phyloP scores from a whole-genome alignment of 1,140 invertebrate genomes.

The Aphaenogaster ashmeadi region DNA sequence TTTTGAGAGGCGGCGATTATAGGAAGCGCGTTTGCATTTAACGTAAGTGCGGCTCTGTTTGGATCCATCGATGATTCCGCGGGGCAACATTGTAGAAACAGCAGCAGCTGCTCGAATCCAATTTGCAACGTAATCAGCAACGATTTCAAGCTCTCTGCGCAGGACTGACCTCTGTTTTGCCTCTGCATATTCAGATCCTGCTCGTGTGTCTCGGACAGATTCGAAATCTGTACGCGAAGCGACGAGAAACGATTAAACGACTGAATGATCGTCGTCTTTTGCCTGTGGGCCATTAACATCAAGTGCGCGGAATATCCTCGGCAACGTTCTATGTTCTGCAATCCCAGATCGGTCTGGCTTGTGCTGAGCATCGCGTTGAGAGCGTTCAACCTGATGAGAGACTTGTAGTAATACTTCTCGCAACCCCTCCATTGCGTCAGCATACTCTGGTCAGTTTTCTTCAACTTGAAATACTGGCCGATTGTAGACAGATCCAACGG shows the following conservation, averaged over 20 bases:
- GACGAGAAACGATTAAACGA: conserved; percentile 82
- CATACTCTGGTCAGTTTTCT: conserved; percentile 77
- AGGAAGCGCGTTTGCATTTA: conserved; percentile 81
- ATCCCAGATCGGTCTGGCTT: conserved; percentile 93
- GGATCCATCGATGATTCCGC: conserved; percentile 84
- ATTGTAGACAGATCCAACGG: conserved; percentile 89
- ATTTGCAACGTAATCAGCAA: conserved; percentile 86
- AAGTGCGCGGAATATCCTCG: conserved; percentile 93
- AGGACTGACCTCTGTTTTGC: conserved; percentile 71
- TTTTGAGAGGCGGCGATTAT: conserved; percentile 84
- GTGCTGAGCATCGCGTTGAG: conserved; percentile 89
- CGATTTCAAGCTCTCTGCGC: conserved; percentile 84
- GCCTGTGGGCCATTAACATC: conserved; percentile 88
- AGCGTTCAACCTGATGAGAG: conserved; percentile 90
- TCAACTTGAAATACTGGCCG: conserved; percentile 79
- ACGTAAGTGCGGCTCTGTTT: conserved; percentile 63
- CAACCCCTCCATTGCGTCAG: conserved; percentile 91
- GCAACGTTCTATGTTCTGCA: conserved; percentile 93
- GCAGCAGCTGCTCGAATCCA: conserved; percentile 88
- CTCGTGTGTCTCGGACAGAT: conserved; percentile 70
- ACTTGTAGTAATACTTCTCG: conserved; percentile 92
- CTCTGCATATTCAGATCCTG: conserved; percentile 69
- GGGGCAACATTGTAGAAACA: conserved; percentile 89
- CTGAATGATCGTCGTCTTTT: conserved; percentile 83
- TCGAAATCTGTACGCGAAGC: conserved; percentile 80